These are phyloP conservation scores for Athalia rosae DNA, from an alignment of 2,888 invertebrate genomes.

Conservation along the genomic window DNA sequence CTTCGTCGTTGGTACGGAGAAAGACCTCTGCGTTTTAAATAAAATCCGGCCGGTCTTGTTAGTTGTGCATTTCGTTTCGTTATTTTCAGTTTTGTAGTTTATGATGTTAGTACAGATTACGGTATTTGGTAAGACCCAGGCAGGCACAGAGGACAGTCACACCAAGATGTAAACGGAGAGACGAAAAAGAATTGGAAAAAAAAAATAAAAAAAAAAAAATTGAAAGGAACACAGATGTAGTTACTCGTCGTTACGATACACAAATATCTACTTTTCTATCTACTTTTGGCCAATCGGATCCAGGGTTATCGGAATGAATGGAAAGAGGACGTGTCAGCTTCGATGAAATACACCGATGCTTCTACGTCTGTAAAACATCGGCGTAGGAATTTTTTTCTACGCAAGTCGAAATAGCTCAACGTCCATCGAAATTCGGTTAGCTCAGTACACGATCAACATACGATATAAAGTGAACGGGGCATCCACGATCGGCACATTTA, in stretches of 20 bases:
- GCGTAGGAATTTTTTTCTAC: too few species aligned
- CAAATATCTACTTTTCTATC: conserved; percentile 5
- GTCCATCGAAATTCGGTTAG: too few species aligned
- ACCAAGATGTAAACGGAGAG: conserved; percentile 51
- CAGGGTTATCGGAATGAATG: too few species aligned
- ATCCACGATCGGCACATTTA: too few species aligned
- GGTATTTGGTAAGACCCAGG: conserved; percentile 51
- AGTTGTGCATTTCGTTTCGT: conserved; percentile 69
- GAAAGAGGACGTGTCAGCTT: too few species aligned
- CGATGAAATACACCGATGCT: too few species aligned
- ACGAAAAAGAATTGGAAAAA: conserved; percentile 34
- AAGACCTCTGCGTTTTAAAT: conserved; percentile 94
- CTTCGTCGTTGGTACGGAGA: conserved; percentile 94
- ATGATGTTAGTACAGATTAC: conserved; percentile 52
- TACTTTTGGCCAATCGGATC: too few species aligned
- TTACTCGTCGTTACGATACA: neutral
- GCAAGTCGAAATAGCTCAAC: too few species aligned
- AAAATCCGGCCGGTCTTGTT: conserved; percentile 76
- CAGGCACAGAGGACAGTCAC: conserved; percentile 60
- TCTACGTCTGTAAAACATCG: too few species aligned
- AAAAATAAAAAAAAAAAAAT: conserved; percentile 34
- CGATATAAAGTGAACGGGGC: too few species aligned
- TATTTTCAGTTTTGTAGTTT: conserved; percentile 50
- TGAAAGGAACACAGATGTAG: neutral
- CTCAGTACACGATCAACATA: too few species aligned